These are phyloP conservation scores for Synanthedon vespiformis DNA, from an alignment of 2,888 invertebrate species.

Conservation along the genomic window DNA sequence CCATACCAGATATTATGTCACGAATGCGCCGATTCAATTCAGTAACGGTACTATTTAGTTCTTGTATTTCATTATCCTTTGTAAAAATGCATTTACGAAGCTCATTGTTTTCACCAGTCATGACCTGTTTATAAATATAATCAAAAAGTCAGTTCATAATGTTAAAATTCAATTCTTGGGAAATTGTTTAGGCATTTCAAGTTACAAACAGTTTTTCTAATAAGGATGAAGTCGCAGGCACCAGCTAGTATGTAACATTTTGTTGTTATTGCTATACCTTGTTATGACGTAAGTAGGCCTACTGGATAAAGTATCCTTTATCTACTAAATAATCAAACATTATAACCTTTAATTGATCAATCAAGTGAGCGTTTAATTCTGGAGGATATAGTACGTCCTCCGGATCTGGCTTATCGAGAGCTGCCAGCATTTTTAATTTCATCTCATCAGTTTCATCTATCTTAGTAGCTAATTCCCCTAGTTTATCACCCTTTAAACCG, in stretches of 20 bases:
- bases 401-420: constrained; percentile 41
- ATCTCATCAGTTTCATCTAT: constrained; percentile 65
- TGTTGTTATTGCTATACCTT: too few relatives aligned
- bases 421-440: constrained; percentile 57
- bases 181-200: too few relatives aligned
- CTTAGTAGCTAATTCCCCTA: constrained; percentile 37
- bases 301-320: too few relatives aligned
- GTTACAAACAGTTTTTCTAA: background rate
- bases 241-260: too few relatives aligned
- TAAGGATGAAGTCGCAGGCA: too few relatives aligned
- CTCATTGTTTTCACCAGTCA: constrained; percentile 69
- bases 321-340: too few relatives aligned
- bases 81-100: constrained; percentile 61
- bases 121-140: constrained; percentile 33
- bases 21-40: constrained; percentile 59
- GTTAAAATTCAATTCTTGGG: too few relatives aligned
- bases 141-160: background rate
- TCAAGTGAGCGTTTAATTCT: constrained; percentile 72
- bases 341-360: constrained; percentile 68
- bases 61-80: constrained; percentile 55
- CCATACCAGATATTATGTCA: constrained; percentile 57
- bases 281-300: too few relatives aligned
- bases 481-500: constrained; percentile 35
- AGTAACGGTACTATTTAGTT: constrained; percentile 45
- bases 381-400: constrained; percentile 69